Evolutionary conservation across 2,797 vertebrate species (phyloP).

Genomic region (Falco novaeseelandiae): DNA sequence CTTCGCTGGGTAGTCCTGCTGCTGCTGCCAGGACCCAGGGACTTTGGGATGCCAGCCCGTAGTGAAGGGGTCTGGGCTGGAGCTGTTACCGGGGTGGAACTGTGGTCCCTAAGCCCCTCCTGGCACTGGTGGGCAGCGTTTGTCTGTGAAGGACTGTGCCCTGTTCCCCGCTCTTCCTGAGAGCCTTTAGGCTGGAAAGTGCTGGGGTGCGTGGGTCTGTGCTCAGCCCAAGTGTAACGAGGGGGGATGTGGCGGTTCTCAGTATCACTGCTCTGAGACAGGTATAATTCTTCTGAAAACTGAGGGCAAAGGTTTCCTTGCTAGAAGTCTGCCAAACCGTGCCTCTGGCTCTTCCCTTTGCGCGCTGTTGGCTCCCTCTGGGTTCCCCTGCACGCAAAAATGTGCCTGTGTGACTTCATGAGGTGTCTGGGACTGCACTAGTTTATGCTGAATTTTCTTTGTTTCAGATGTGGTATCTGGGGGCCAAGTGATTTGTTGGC

Average conservation of each 20-base stretch:
- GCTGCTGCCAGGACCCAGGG: not conserved
- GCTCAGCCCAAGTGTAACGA: too few species aligned
- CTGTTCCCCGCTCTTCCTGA: not conserved
- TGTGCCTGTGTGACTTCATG: not conserved
- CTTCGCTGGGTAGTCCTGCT: too few species aligned
- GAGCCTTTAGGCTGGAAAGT: too few species aligned
- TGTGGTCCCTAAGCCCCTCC: not conserved
- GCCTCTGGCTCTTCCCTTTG: not conserved
- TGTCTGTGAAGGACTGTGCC: not conserved
- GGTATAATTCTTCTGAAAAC: not conserved
- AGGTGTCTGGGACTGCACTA: not conserved
- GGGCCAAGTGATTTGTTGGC: not conserved
- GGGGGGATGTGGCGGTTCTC: not conserved
- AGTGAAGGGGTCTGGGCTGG: not conserved
- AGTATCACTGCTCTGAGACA: not conserved
- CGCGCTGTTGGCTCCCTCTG: not conserved
- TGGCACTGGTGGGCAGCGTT: not conserved
- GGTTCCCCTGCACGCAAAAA: not conserved
- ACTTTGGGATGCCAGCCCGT: not conserved
- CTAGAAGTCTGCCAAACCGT: not conserved
- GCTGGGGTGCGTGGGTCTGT: too few species aligned
- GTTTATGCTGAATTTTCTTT: not conserved
- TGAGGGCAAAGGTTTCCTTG: not conserved
- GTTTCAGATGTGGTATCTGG: not conserved
- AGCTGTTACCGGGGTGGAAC: not conserved